Evolutionary conservation across 2,113 vertebrate genomes (phyloP).

Genomic region (Chloroceryle aenea): DNA sequence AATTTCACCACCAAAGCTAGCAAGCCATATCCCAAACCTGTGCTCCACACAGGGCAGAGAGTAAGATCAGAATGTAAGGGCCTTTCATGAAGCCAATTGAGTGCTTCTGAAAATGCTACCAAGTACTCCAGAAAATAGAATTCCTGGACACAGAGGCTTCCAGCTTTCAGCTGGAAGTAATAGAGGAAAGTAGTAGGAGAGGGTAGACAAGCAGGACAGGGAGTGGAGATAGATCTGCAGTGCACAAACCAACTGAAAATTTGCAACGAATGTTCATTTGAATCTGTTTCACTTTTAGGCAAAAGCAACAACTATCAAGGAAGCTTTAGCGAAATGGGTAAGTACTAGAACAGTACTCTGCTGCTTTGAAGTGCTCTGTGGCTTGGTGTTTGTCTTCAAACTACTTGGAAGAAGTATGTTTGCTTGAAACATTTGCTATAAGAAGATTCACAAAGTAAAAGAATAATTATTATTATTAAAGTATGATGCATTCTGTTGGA

Average conservation of each 20-base stretch:
- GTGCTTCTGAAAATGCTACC: neutral
- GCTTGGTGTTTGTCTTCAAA: neutral
- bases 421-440: neutral
- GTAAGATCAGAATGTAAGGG: neutral
- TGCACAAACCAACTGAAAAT: neutral
- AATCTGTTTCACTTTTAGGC: slow-evolving; percentile 78
- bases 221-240: neutral
- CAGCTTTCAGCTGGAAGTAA: neutral
- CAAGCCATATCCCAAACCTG: neutral
- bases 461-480: neutral
- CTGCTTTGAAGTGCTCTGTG: neutral
- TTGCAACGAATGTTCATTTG: neutral
- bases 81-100: neutral
- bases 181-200: neutral
- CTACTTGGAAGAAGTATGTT: neutral
- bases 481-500: neutral
- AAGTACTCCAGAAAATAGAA: neutral
- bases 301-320: slow-evolving; percentile 93
- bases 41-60: neutral
- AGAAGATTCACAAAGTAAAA: neutral
- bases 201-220: neutral
- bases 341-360: slow-evolving; percentile 56
- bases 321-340: slow-evolving; percentile 92
- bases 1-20: neutral
- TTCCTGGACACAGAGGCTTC: accelerated